Evolutionary conservation across 2,888 invertebrate genomes (phyloP), one percentile per base, ranked within the genome.

Genomic region (Euplexia lucipara): DNA sequence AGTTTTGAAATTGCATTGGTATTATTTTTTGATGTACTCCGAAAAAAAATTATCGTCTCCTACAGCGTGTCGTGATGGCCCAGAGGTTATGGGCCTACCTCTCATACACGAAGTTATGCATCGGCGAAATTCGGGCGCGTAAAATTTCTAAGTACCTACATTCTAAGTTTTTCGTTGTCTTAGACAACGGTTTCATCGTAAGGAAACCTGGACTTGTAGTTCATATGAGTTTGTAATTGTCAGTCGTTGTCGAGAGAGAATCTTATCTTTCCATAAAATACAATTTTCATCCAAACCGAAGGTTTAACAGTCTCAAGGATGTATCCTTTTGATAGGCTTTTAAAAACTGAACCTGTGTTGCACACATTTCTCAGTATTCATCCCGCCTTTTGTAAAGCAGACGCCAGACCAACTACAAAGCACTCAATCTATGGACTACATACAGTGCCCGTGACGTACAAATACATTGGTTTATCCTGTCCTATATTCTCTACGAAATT

Each of bases 401-500:
- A 14, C 5, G 9, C 18, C 9, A 9, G 12, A 53, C 32, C 26
- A 44, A 54, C 47, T 34, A 53, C 42, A 7, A 1, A 37, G 32
- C 42, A 42, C 70, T 69, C 61, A 70, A 70, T 61, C 61, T 44
- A 44, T 44, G 48, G 22, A 32, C 20, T 30, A 52, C 16, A 35
- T 22, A 41, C 16, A 26, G 2, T 12, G 2, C 10, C 32, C 14
- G 9, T 42, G 41, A 48, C 16, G 16, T 12, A 32, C 47, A 26
- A 53, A 49, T 26, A 20, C 26, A 54, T 26, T 20, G 16, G 16
- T 47, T 39, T 37, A 63, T 70, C 30, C 34, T 45, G 39, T 41
- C 8, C 37, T 14, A 52, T 56, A 39, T 60, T 47, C 44, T 9
- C 12, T 5, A 41, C 51, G n/a, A 20, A 64, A 41, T 10, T 10